These are phyloP conservation scores for Pseudochromis fuscus DNA, from an alignment of 2,797 vertebrate genomes.

Conservation along the genomic window DNA sequence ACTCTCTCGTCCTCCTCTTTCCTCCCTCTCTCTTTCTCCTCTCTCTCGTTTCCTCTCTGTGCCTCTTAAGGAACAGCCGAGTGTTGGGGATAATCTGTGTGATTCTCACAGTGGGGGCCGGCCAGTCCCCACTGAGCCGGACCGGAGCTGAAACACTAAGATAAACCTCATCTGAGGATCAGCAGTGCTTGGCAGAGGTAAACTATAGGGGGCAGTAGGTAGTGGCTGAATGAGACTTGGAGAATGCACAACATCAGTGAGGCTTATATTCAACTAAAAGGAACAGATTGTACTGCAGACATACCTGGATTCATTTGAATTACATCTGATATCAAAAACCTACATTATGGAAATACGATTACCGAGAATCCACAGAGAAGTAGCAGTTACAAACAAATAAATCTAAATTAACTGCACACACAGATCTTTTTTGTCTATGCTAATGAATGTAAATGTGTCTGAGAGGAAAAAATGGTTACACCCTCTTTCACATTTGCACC, in stretches of 20 bases:
- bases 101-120: slow-evolving; percentile 64
- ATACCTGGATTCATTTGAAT: slow-evolving; percentile 7
- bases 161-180: slow-evolving; percentile 68
- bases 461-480: slow-evolving; percentile 32
- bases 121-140: slow-evolving; percentile 57
- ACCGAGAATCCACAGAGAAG: neutral
- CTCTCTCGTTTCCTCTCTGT: slow-evolving; percentile 27
- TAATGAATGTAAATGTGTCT: slow-evolving; percentile 40
- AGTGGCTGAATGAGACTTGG: slow-evolving; percentile 30
- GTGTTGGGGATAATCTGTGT: slow-evolving; percentile 68
- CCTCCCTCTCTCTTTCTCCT: slow-evolving; percentile 11
- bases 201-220: slow-evolving; percentile 57
- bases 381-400: slow-evolving; percentile 12
- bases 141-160: slow-evolving; percentile 65
- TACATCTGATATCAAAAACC: neutral
- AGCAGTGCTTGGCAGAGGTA: slow-evolving; percentile 54
- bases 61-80: slow-evolving; percentile 49
- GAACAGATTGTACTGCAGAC: neutral
- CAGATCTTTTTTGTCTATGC: slow-evolving; percentile 14
- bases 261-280: slow-evolving; percentile 13
- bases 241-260: slow-evolving; percentile 34
- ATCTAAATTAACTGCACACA: neutral
- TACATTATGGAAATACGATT: neutral
- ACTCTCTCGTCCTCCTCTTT: slow-evolving; percentile 15
- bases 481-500: slow-evolving; percentile 54